These are phyloP conservation scores for Dendrocincla fuliginosa DNA, from an alignment of 2,797 vertebrate genomes.

Conservation along the genomic window DNA sequence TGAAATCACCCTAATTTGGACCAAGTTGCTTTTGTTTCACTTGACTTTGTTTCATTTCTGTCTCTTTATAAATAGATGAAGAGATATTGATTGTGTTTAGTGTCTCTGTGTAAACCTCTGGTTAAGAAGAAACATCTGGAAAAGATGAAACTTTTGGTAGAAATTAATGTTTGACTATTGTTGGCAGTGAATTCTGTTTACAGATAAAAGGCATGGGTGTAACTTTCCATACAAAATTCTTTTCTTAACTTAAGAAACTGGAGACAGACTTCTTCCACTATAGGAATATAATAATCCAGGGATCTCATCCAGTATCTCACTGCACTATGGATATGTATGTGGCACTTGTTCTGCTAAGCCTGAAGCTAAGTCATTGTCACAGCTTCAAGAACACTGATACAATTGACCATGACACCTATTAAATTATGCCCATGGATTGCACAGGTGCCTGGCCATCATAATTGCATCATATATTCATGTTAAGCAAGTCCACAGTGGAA, in stretches of 20 bases:
- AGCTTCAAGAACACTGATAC: neutral
- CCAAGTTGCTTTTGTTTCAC: neutral
- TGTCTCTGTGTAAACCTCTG: neutral
- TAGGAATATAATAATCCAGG: neutral
- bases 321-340: neutral
- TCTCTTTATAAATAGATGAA: neutral
- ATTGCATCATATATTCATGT: neutral
- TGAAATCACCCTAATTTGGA: neutral
- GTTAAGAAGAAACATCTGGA: constrained; percentile 3
- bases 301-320: neutral
- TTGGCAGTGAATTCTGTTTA: constrained; percentile 3
- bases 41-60: neutral
- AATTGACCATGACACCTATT: neutral
- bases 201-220: neutral
- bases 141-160: neutral
- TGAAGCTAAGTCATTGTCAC: neutral
- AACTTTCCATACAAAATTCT: neutral
- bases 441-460: neutral
- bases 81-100: neutral
- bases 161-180: neutral
- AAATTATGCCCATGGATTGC: neutral
- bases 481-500: neutral
- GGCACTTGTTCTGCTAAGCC: neutral
- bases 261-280: neutral
- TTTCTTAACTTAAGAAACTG: neutral